phyloP scores from a whole-genome alignment of 2,888 invertebrate species.

The Clusia tigrina region DNA sequence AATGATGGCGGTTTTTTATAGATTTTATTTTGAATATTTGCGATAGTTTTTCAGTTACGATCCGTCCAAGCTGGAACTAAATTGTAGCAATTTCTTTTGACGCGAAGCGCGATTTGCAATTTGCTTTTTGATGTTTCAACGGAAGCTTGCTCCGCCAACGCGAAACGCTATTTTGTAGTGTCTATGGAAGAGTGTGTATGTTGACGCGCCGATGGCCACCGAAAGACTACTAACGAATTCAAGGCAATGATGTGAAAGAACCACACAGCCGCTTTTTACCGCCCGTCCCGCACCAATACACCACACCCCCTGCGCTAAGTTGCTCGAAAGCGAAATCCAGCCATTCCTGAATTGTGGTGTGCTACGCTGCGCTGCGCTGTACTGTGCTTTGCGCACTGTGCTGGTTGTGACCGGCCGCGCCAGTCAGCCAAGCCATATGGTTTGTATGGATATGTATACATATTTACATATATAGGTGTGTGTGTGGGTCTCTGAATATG shows the following conservation, averaged over 20 bases:
- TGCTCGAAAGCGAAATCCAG: slow-evolving; percentile 15
- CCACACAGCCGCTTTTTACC: slow-evolving; percentile 8
- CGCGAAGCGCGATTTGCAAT: no score
- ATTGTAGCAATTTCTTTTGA: no score
- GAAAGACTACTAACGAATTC: slow-evolving; percentile 36
- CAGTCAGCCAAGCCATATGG: neutral
- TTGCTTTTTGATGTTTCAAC: neutral
- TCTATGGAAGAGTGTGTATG: slow-evolving; percentile 5
- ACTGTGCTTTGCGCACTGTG: neutral
- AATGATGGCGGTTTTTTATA: no score
- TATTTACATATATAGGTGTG: no score
- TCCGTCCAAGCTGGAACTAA: no score
- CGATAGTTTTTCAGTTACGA: no score
- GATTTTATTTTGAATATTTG: no score
- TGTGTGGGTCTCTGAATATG: no score
- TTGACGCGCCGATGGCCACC: slow-evolving; percentile 39
- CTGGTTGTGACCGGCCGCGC: no score
- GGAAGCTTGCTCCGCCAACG: slow-evolving; percentile 22
- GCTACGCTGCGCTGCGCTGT: slow-evolving; percentile 10
- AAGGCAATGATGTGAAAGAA: slow-evolving; percentile 17
- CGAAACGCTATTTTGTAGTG: slow-evolving; percentile 10
- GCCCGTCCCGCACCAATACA: slow-evolving; percentile 13
- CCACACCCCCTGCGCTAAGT: no score
- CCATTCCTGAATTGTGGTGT: slow-evolving; percentile 23
- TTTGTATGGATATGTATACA: no score